Percentiles rank a stretch among this genome's conserved stretches.
These are phyloP conservation scores for Zeus faber DNA, from an alignment of 2,113 vertebrate genomes.

Conservation along the genomic window DNA sequence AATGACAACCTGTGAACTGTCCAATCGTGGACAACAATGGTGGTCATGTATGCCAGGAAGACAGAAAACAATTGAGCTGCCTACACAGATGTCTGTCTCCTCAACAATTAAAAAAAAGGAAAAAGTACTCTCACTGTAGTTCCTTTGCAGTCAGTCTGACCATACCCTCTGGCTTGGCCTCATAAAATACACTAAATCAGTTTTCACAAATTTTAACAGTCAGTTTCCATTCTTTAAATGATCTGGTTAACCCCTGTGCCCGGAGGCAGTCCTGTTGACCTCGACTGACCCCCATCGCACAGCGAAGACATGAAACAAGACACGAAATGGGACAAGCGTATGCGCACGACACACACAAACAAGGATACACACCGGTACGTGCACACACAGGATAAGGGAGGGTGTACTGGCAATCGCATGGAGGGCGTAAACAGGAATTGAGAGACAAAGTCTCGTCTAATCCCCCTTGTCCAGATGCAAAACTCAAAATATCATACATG, in stretches of 20 bases:
- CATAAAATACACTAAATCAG: constrained; percentile 10
- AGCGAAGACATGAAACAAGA: not conserved
- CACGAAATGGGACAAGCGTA: not conserved
- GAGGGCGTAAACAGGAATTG: constrained; percentile 67
- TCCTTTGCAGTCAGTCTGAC: not conserved
- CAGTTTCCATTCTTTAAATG: constrained; percentile 29
- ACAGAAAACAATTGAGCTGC: not conserved
- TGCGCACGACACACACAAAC: too few relatives aligned
- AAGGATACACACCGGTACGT: constrained; percentile 18
- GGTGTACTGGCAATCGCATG: constrained; percentile 31
- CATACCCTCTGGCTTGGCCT: not conserved
- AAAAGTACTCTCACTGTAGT: not conserved
- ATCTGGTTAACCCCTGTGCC: constrained; percentile 28
- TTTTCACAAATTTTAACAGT: constrained; percentile 19
- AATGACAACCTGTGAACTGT: not conserved
- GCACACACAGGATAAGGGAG: constrained; percentile 49
- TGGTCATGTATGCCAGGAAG: not conserved
- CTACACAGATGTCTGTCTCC: not conserved
- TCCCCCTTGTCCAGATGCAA: constrained; percentile 62
- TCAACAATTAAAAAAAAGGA: not conserved
- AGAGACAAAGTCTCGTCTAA: constrained; percentile 64
- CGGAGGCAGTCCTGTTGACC: not conserved
- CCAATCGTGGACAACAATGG: not conserved
- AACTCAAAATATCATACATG: constrained; percentile 31
- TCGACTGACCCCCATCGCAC: constrained; percentile 21